Evolutionary conservation across 2,888 invertebrate genomes (phyloP).

Genomic region (Dermolepida albohirtum): DNA sequence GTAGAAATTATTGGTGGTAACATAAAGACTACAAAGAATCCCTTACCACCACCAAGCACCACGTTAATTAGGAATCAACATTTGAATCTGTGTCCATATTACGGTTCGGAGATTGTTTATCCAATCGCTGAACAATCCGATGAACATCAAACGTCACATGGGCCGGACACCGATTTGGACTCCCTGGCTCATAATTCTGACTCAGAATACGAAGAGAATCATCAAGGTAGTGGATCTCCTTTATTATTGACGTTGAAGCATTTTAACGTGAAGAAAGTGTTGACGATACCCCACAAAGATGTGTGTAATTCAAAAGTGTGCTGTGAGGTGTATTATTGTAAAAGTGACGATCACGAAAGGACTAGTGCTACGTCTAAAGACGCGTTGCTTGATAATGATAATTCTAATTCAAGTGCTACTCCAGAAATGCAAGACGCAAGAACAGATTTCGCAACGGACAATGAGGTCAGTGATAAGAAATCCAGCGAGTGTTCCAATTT

Average conservation of each 20-base stretch:
- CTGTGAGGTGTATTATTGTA: slow-evolving; percentile 54
- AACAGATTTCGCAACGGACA: slow-evolving; percentile 60
- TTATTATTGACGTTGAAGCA: slow-evolving; percentile 69
- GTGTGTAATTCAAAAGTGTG: slow-evolving; percentile 42
- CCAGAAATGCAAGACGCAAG: slow-evolving; percentile 68
- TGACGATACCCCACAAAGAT: slow-evolving; percentile 48
- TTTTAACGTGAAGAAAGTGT: slow-evolving; percentile 64
- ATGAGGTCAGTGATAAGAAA: slow-evolving; percentile 61
- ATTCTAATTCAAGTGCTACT: slow-evolving; percentile 72
- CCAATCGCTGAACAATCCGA: slow-evolving; percentile 89
- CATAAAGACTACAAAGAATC: slow-evolving; percentile 72
- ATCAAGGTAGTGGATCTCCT: slow-evolving; percentile 77
- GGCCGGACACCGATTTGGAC: slow-evolving; percentile 71
- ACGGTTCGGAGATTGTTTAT: slow-evolving; percentile 82
- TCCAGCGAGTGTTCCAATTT: slow-evolving; percentile 59
- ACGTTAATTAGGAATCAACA: slow-evolving; percentile 78
- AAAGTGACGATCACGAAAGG: slow-evolving; percentile 70
- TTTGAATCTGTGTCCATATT: slow-evolving; percentile 76
- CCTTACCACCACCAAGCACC: slow-evolving; percentile 78
- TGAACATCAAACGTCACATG: slow-evolving; percentile 77
- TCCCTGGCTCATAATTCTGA: slow-evolving; percentile 72
- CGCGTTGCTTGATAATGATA: slow-evolving; percentile 71
- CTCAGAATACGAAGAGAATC: slow-evolving; percentile 76
- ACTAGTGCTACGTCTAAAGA: slow-evolving; percentile 79
- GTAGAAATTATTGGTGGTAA: slow-evolving; percentile 79